These are phyloP conservation scores for Tenodera sinensis DNA, from an alignment of 2,888 invertebrate genomes.

Conservation along the genomic window DNA sequence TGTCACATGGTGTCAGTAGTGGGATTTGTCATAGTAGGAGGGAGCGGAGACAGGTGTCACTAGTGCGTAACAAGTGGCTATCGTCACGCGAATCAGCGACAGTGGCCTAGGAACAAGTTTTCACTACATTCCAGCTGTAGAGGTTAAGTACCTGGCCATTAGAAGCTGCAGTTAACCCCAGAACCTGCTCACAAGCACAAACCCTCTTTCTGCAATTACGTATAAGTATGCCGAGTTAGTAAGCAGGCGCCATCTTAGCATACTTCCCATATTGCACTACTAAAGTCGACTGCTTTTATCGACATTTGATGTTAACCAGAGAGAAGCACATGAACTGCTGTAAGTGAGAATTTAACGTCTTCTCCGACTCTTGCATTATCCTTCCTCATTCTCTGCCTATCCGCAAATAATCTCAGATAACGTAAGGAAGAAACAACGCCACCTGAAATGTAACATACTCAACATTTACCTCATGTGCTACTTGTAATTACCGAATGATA, in stretches of 20 bases:
- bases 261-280: background rate
- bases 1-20: too few relatives aligned
- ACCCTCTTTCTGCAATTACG: background rate
- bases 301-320: background rate
- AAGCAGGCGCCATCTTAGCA: background rate
- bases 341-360: background rate
- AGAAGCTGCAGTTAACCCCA: too few relatives aligned
- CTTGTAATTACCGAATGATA: too few relatives aligned
- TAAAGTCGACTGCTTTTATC: background rate
- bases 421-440: background rate
- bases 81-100: too few relatives aligned
- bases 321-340: background rate
- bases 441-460: too few relatives aligned
- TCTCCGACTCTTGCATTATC: background rate
- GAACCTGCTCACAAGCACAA: background rate
- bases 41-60: too few relatives aligned
- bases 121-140: too few relatives aligned
- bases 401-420: background rate
- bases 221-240: background rate
- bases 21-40: too few relatives aligned
- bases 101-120: too few relatives aligned
- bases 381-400: background rate
- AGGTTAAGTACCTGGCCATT: too few relatives aligned
- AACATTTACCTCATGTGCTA: too few relatives aligned
- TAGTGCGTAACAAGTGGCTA: too few relatives aligned